These are phyloP conservation scores for Cheilosia impressa DNA, from an alignment of 2,888 invertebrate species.

Conservation along the genomic window DNA sequence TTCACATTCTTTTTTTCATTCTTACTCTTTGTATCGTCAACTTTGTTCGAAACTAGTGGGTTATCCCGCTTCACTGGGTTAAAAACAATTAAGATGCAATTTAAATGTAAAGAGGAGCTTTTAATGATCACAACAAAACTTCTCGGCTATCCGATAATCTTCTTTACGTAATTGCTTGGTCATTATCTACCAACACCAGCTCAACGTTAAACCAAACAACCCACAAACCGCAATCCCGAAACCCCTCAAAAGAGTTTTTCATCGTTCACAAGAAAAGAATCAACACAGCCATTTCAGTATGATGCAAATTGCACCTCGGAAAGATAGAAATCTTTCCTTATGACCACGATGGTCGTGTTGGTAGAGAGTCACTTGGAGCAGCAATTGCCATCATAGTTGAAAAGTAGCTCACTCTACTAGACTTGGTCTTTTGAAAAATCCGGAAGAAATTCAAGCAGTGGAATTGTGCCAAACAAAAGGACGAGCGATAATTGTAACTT, in stretches of 20 bases:
- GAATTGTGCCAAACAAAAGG: conserved; percentile 50
- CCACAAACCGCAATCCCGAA: conserved; percentile 25
- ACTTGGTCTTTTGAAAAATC: conserved; percentile 25
- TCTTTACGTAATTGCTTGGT: conserved; percentile 44
- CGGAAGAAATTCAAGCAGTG: conserved; percentile 54
- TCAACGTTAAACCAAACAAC: conserved; percentile 13
- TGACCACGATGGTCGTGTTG: conserved; percentile 6
- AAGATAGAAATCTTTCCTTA: conserved; percentile 22
- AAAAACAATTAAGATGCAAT: conserved; percentile 48
- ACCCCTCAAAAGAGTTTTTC: conserved; percentile 28
- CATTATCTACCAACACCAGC: conserved; percentile 38
- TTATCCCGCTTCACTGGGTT: neutral
- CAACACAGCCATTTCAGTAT: conserved; percentile 15
- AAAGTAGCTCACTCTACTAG: conserved; percentile 4
- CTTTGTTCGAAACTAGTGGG: neutral
- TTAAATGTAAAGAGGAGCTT: conserved; percentile 39
- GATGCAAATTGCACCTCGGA: conserved; percentile 52
- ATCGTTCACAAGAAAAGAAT: conserved; percentile 15
- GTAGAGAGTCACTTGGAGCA: conserved; percentile 19
- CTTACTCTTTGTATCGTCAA: neutral
- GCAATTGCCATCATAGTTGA: conserved; percentile 39
- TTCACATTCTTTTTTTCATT: neutral
- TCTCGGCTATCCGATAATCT: conserved; percentile 17
- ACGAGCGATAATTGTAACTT: conserved; percentile 59
- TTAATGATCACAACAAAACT: conserved; percentile 49